A percentile compares a stretch with the other conserved stretches of the same genome.
These are phyloP conservation scores for Chamaetylas fuelleborni DNA, from an alignment of 2,113 vertebrate species.

Conservation along the genomic window DNA sequence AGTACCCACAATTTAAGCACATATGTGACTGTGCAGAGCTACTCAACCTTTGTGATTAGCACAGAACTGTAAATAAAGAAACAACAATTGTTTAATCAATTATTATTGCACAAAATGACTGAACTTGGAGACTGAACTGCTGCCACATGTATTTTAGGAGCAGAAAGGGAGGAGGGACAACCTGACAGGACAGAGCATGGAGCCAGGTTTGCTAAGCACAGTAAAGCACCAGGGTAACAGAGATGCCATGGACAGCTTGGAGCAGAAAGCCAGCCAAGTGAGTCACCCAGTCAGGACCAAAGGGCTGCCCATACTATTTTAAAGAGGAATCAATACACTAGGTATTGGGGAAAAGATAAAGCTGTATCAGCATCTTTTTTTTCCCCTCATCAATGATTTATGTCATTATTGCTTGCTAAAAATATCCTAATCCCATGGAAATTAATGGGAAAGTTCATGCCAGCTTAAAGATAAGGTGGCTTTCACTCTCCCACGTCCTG, in stretches of 20 bases:
- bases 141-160: not conserved
- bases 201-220: not conserved
- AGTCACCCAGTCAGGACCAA: not conserved
- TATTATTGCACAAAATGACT: not conserved
- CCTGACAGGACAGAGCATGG: fast-evolving
- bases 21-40: not conserved
- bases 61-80: not conserved
- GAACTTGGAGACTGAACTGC: not conserved
- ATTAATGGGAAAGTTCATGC: not conserved
- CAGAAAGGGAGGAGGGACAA: not conserved
- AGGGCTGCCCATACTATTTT: not conserved
- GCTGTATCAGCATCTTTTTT: not conserved
- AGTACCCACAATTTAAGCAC: not conserved
- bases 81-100: not conserved
- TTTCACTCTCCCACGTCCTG: not conserved
- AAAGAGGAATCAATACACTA: not conserved
- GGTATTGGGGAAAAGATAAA: not conserved
- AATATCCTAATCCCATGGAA: not conserved
- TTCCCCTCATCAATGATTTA: not conserved
- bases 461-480: not conserved
- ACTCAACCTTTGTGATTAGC: not conserved
- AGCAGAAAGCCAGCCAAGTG: not conserved
- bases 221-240: not conserved
- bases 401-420: not conserved
- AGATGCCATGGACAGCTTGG: not conserved